These are phyloP conservation scores for Drosophila monieri DNA, from an alignment of 2,888 invertebrate genomes.

Conservation along the genomic window DNA sequence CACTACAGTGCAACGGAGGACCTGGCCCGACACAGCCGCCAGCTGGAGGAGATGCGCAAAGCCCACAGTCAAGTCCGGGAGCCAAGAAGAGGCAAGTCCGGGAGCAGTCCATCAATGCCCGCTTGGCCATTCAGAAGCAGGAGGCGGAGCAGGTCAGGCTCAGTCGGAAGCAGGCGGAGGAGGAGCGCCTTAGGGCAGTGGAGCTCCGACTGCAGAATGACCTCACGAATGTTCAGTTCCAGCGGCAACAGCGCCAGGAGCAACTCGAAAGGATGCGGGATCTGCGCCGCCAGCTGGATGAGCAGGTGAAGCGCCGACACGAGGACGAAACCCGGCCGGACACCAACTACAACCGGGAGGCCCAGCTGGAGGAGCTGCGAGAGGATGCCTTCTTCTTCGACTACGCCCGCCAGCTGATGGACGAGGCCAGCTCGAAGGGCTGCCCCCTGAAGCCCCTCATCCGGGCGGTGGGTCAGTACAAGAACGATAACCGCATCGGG, in stretches of 20 bases:
- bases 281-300: conserved; percentile 60
- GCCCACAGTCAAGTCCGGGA: conserved; percentile 83
- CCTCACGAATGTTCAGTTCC: conserved; percentile 56
- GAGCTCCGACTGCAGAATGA: conserved; percentile 76
- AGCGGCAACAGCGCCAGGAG: conserved; percentile 53
- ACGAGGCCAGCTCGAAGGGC: conserved; percentile 57
- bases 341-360: conserved; percentile 61
- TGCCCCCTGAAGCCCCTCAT: conserved; percentile 75
- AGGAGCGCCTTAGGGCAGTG: conserved; percentile 66
- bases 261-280: conserved; percentile 46
- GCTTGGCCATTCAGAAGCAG: conserved; percentile 74
- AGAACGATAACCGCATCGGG: conserved; percentile 68
- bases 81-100: conserved; percentile 71
- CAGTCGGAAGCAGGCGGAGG: conserved; percentile 50
- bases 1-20: conserved; percentile 84
- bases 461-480: conserved; percentile 73
- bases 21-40: conserved; percentile 85
- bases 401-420: conserved; percentile 66
- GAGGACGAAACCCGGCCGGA: conserved; percentile 63
- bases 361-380: conserved; percentile 66
- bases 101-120: conserved; percentile 71
- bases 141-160: conserved; percentile 72
- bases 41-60: conserved; percentile 84
- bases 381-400: conserved; percentile 67
- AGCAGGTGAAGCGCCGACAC: conserved; percentile 64